A percentile compares a stretch with the other conserved stretches of the same genome.
Conservation (phyloP, 2,888 invertebrate genomes). For the Ochropleura plecta region DNA sequence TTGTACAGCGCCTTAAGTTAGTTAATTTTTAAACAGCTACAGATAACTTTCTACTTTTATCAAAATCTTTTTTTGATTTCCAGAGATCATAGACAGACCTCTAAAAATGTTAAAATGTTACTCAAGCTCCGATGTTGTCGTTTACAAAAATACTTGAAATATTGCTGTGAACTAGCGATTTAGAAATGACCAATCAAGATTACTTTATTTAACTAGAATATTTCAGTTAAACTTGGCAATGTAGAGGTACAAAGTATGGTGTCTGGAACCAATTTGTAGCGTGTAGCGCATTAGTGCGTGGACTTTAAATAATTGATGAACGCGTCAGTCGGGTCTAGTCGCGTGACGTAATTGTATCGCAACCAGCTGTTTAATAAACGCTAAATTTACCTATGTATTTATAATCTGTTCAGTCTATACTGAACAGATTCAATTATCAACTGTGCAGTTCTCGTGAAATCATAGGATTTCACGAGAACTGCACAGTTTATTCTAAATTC, state of each 20-base stretch:
- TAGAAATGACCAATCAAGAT: background rate
- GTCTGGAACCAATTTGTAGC: slow-evolving; percentile 36
- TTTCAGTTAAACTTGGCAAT: slow-evolving; percentile 6
- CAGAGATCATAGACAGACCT: background rate
- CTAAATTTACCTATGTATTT: background rate
- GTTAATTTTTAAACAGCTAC: background rate
- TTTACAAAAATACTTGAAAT: background rate
- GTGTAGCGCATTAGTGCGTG: slow-evolving; percentile 28
- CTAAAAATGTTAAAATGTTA: no score
- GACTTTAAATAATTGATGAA: slow-evolving; percentile 49
- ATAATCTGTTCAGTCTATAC: background rate
- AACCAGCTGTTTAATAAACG: slow-evolving; percentile 22
- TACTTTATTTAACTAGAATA: background rate
- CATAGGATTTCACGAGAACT: background rate
- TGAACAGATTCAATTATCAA: no score
- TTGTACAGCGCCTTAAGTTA: no score
- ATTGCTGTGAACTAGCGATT: background rate
- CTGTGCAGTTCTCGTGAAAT: no score
- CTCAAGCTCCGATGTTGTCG: background rate
- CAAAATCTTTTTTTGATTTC: background rate
- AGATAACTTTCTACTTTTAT: background rate
- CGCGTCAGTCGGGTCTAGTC: slow-evolving; percentile 32
- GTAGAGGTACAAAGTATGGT: background rate
- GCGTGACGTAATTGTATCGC: slow-evolving; percentile 50
- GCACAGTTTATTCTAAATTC: no score